phyloP scores from a whole-genome alignment of 2,888 invertebrate genomes.

The Unio delphinus region DNA sequence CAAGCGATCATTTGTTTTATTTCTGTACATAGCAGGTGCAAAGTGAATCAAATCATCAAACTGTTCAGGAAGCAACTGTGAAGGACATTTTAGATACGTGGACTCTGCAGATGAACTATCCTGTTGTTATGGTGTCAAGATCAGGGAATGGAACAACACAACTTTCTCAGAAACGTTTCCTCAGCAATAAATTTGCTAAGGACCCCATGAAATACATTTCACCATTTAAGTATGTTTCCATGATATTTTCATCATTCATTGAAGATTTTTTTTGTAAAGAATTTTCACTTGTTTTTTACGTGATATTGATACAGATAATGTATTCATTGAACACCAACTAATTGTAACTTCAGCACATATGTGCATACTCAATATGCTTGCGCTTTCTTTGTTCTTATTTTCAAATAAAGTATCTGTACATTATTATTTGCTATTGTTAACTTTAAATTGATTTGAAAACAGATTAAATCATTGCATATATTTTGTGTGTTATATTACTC shows the following conservation, averaged over 20 bases:
- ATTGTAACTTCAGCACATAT: neutral
- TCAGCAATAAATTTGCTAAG: constrained; percentile 40
- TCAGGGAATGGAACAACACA: constrained; percentile 26
- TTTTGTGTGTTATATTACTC: too few species aligned
- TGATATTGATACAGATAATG: too few species aligned
- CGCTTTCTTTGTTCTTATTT: neutral
- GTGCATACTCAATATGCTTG: neutral
- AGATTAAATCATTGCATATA: too few species aligned
- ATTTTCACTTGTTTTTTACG: too few species aligned
- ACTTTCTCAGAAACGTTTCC: constrained; percentile 54
- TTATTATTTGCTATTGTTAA: too few species aligned
- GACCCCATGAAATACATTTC: constrained; percentile 45
- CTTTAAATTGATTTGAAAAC: too few species aligned
- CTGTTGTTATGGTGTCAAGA: constrained; percentile 51
- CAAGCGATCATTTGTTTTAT: too few species aligned
- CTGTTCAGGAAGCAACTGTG: constrained; percentile 34
- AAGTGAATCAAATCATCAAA: neutral
- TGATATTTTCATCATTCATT: neutral
- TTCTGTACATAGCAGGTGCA: neutral
- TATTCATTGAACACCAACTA: neutral
- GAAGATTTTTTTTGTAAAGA: neutral
- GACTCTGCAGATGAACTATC: constrained; percentile 68
- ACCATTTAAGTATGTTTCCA: constrained; percentile 37
- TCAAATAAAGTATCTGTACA: too few species aligned
- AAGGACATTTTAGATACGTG: constrained; percentile 64